phyloP scores from a whole-genome alignment of 2,888 invertebrate species.

The Ochropleura plecta region DNA sequence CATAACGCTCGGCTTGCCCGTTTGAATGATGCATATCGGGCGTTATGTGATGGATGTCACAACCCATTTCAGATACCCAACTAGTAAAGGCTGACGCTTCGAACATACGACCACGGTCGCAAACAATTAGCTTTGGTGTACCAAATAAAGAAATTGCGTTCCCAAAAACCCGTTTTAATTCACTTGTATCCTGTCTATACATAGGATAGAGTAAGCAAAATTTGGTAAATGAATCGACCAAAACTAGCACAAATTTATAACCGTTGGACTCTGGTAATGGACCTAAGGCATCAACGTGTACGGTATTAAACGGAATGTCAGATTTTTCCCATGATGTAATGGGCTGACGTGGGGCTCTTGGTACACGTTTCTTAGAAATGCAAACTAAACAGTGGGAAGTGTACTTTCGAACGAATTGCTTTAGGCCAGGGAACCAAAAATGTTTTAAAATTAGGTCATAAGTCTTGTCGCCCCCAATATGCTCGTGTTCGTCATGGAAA shows the following conservation, averaged over 20 bases:
- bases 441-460: background rate
- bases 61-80: background rate
- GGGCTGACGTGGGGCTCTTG: background rate
- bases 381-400: slow-evolving; percentile 51
- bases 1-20: slow-evolving; percentile 38
- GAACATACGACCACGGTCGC: slow-evolving; percentile 49
- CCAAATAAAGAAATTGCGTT: slow-evolving; percentile 53
- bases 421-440: background rate
- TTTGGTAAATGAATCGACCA: too few species aligned
- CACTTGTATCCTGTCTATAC: slow-evolving; percentile 37
- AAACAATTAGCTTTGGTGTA: slow-evolving; percentile 13
- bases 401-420: slow-evolving; percentile 46
- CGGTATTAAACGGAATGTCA: background rate
- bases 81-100: background rate
- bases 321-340: background rate
- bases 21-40: slow-evolving; percentile 44
- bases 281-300: too few species aligned
- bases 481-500: slow-evolving; percentile 49
- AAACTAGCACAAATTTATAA: too few species aligned
- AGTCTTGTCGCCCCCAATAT: slow-evolving; percentile 2
- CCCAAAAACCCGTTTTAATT: slow-evolving; percentile 38
- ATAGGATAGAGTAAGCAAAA: slow-evolving; percentile 52
- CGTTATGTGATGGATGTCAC: slow-evolving; percentile 24
- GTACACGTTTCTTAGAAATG: slow-evolving; percentile 27
- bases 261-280: too few species aligned